Base-by-base conservation (phyloP, 1,140 invertebrate genomes). In the Psix sp. region DNA sequence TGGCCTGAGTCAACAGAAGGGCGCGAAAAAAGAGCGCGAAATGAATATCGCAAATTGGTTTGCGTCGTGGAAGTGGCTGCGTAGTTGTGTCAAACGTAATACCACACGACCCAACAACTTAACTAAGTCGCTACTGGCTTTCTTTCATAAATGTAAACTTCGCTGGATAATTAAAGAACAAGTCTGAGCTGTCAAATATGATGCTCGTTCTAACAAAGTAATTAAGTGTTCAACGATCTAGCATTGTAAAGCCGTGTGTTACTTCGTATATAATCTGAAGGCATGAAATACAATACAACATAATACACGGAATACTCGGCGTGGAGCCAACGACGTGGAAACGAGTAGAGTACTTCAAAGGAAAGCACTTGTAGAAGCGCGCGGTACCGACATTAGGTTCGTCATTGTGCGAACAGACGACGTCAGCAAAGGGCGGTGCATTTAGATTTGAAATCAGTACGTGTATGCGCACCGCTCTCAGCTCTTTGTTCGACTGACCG, bases 311-410 rank as follows among this genome's bases (percentile, higher is more conserved):
- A 57, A 40, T 36, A 73, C 29, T 57, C 43, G 26, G 6, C 42
- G 11, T 15, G 40, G 40, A 71, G 40, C 42, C 75, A 77, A 29
- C 63, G 59, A 45, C 51, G 54, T 56, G 68, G 77, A 78, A 78
- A 67, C 43, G 49, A 79, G 77, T 75, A 72, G 54, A 39, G 52
- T 72, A 68, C 75, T 77, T 79, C 77, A 79, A 77, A 79, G 75
- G 66, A 65, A 57, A 56, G 45, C 60, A 73, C 65, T 71, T 59
- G 54, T 51, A 42, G 68, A 66, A 67, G 51, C 31, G 17, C 24
- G 40, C 36, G 38, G n/a, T n/a, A 52, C 59, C 56, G 33, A 51
- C 63, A 68, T 73, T 66, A 62, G 57, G 49, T 63, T 65, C 65
- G 65, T 66, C 42, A 73, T 67, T 77, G 77, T 74, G 24, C 10